These are phyloP conservation scores for Phyllopteryx taeniolatus DNA, from an alignment of 2,113 vertebrate genomes.

Conservation along the genomic window DNA sequence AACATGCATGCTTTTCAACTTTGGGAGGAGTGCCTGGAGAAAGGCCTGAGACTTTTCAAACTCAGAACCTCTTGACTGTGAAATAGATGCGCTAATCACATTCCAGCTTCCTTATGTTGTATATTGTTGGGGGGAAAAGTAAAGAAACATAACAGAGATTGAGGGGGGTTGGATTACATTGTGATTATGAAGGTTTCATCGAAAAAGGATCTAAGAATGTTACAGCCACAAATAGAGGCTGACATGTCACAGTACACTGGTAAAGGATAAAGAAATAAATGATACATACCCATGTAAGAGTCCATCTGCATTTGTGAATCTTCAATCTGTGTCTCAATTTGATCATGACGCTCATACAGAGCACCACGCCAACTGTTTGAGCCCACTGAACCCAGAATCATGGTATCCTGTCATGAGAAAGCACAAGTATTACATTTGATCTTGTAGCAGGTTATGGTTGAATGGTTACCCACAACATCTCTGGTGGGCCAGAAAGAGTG, in stretches of 20 bases:
- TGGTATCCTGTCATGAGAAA: constrained; percentile 44
- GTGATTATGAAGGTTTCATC: background rate
- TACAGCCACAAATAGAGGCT: no score
- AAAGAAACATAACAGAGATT: background rate
- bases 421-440: background rate
- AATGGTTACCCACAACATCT: background rate
- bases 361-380: constrained; percentile 62
- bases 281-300: constrained; percentile 72
- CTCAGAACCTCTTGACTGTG: background rate
- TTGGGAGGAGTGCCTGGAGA: background rate
- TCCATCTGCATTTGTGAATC: constrained; percentile 39
- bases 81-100: background rate
- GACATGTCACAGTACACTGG: no score
- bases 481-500: no score
- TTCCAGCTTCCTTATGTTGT: no score
- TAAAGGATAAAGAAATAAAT: background rate
- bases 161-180: background rate
- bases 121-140: background rate
- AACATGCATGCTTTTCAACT: no score
- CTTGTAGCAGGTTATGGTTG: background rate
- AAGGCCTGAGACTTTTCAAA: background rate
- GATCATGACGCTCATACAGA: background rate
- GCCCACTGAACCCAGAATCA: constrained; percentile 70
- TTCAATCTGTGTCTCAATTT: constrained; percentile 12
- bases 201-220: background rate